A percentile compares a stretch with the other conserved stretches of the same genome.
phyloP scores from a whole-genome alignment of 2,888 invertebrate genomes.

The Orthosia incerta region DNA sequence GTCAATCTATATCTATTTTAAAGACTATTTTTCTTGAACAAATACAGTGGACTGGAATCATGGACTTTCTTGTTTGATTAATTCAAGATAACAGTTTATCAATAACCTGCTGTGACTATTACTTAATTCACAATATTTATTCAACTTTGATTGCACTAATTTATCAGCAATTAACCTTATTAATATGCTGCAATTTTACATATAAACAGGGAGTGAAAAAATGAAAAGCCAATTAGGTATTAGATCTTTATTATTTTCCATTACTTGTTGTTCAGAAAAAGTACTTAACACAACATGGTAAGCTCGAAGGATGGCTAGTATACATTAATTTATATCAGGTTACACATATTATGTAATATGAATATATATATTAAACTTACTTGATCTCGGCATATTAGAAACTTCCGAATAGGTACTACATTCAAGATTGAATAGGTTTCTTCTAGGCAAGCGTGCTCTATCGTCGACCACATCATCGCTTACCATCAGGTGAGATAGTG shows the following conservation, averaged over 20 bases:
- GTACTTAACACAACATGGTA: constrained; percentile 57
- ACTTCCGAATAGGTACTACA: constrained; percentile 12
- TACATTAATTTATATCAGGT: constrained; percentile 39
- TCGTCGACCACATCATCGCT: too few relatives aligned
- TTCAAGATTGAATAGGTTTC: too few relatives aligned
- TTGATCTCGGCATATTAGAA: not conserved
- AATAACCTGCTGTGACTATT: constrained; percentile 16
- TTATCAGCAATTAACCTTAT: not conserved
- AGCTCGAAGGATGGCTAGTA: constrained; percentile 81
- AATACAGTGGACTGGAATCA: constrained; percentile 82
- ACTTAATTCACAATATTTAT: not conserved
- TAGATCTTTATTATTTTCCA: constrained; percentile 69
- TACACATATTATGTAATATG: constrained; percentile 9
- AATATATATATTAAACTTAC: constrained; percentile 19
- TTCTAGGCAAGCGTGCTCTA: too few relatives aligned
- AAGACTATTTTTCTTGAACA: constrained; percentile 81
- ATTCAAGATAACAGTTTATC: constrained; percentile 58
- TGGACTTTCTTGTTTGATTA: constrained; percentile 73
- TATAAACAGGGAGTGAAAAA: not conserved
- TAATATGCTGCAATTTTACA: not conserved
- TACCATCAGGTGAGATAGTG: too few relatives aligned
- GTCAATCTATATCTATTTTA: constrained; percentile 79
- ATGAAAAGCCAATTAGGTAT: constrained; percentile 48
- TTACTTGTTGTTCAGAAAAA: constrained; percentile 56
- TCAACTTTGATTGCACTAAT: constrained; percentile 4